Base-by-base conservation (phyloP, 1,140 invertebrate genomes). In the Plutomurus gul region DNA sequence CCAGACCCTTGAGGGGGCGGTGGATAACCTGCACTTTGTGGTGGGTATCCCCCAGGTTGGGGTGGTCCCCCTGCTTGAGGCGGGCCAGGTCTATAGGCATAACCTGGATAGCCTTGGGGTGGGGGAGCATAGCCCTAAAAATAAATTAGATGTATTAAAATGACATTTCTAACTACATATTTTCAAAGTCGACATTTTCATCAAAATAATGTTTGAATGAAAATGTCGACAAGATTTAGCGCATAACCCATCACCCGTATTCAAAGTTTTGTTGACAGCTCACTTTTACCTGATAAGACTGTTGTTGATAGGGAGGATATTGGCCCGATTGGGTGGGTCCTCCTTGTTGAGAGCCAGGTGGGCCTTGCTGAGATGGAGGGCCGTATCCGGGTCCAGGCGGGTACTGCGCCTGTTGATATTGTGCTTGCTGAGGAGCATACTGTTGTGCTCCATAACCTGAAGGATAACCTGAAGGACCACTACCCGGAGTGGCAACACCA, bases 241-340 rank as follows among this genome's bases (percentile, higher is more conserved):
- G n/a, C n/a, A n/a, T n/a, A n/a, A n/a, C n/a, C n/a, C n/a, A n/a
- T n/a, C n/a, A 56, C 8, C 8, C 13, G 13, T 36, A 71, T 37
- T n/a, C 16, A 3, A 13, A 73, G 30, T 49, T 73, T 13, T 56
- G 49, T 1, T 71, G 10, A 43, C 8, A 16, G n/a, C n/a, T n/a
- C n/a, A n/a, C n/a, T n/a, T n/a, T n/a, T 73, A 79, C 77, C 49
- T 82, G 81, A 51, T 82, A n/a, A n/a, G n/a, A 78, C 30, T 79
- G 77, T 56, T 77, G 81, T 46, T 78, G 78, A 65, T 80, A 82
- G 7, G 76, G 78, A 43, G 78, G 75, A 47, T 79, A 79, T 39
- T 77, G 81, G n/a, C 70, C 81, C n/a, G 56, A 47, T 65, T 80
- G 81, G 18, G 78, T 40, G 47, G 75, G 81, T 6, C 56, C 47